Conservation (phyloP, 30 jellyfish, hydroid and myxozoan genomes). For the Aurelia aurita complex sp. Pacific region DNA sequence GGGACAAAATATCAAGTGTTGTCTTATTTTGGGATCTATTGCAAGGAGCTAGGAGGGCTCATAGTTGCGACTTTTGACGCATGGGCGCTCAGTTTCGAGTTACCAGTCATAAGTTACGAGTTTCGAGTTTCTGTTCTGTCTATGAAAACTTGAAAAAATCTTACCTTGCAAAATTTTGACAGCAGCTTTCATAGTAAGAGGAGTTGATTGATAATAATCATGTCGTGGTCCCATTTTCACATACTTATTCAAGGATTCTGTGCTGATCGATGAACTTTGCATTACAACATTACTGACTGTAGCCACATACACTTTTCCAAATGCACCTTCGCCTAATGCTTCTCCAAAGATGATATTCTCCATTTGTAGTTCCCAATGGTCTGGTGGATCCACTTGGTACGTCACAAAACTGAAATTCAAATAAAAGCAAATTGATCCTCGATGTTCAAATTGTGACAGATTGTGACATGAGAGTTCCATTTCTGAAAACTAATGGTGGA, state of each 20-base stretch:
- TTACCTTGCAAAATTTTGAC: slow-evolving; percentile 78
- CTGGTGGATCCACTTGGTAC: slow-evolving; percentile 19
- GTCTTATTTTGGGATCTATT: too few relatives aligned
- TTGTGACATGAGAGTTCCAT: too few relatives aligned
- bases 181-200: slow-evolving; percentile 59
- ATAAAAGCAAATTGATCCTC: neutral
- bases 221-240: slow-evolving; percentile 4
- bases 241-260: neutral
- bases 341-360: slow-evolving; percentile 62
- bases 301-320: slow-evolving; percentile 86
- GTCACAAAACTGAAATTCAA: neutral
- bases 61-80: too few relatives aligned
- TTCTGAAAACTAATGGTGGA: too few relatives aligned
- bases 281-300: slow-evolving; percentile 41
- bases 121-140: too few relatives aligned
- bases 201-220: neutral
- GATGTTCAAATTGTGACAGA: neutral
- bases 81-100: too few relatives aligned
- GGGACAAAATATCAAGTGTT: too few relatives aligned
- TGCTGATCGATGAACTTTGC: neutral
- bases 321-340: slow-evolving; percentile 93
- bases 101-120: too few relatives aligned
- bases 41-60: too few relatives aligned
- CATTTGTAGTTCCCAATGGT: slow-evolving; percentile 85
- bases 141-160: neutral